These are phyloP conservation scores for Meloidogyne chitwoodi DNA, from an alignment of 1,140 invertebrate species.

Conservation along the genomic window DNA sequence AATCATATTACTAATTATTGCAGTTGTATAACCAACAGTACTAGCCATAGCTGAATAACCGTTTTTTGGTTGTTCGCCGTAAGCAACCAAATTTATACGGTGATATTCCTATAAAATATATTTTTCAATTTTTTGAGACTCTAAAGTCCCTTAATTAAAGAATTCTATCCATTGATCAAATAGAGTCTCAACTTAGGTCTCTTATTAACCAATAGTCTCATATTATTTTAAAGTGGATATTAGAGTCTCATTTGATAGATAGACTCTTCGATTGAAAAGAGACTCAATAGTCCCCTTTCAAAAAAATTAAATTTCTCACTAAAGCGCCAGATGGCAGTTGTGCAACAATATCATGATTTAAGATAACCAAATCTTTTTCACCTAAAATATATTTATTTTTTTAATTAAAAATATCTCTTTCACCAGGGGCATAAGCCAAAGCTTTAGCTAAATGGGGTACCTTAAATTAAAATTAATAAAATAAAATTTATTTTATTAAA, in stretches of 20 bases:
- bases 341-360: constrained; percentile 86
- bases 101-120: constrained; percentile 68
- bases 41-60: constrained; percentile 94
- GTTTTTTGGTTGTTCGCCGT: constrained; percentile 71
- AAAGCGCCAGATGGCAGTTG: constrained; percentile 78
- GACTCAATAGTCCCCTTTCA: no score
- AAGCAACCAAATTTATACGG: constrained; percentile 85
- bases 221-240: no score
- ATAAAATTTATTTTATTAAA: background rate
- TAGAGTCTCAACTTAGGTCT: background rate
- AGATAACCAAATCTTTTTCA: constrained; percentile 87
- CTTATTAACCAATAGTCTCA: background rate
- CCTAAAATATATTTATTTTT: constrained; percentile 63
- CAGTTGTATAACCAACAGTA: constrained; percentile 90
- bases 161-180: background rate
- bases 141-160: background rate
- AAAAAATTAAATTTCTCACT: constrained; percentile 28
- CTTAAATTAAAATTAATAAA: background rate
- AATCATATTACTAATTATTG: constrained; percentile 94
- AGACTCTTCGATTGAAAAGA: no score
- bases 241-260: no score
- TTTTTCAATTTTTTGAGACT: background rate
- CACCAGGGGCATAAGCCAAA: constrained; percentile 69
- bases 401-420: background rate
- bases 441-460: constrained; percentile 79